Percentiles rank a stretch among this genome's conserved stretches.
Conservation (phyloP, 1,140 invertebrate species). For the Drosophila trapezifrons region DNA sequence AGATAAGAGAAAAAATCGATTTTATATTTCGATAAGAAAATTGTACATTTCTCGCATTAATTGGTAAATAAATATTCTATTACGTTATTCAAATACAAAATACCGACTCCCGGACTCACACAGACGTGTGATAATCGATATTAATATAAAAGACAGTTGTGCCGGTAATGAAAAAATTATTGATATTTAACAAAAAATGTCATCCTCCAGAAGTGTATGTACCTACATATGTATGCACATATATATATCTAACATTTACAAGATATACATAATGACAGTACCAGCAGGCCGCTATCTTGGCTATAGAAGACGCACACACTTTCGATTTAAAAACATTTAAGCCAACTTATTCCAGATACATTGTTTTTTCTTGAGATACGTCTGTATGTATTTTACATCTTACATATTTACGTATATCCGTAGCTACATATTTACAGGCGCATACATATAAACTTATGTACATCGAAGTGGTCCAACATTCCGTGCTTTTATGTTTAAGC, state of each 20-base stretch:
- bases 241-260: conserved; percentile 32
- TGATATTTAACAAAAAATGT: conserved; percentile 47
- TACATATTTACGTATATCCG: conserved; percentile 22
- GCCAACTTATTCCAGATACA: conserved; percentile 4
- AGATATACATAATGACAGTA: conserved; percentile 30
- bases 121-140: conserved; percentile 18
- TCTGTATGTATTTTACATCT: conserved; percentile 11
- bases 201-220: conserved; percentile 21
- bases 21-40: conserved; percentile 13
- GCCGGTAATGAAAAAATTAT: conserved; percentile 35
- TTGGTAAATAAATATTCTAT: conserved; percentile 46
- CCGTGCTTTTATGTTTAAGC: conserved; percentile 37
- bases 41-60: conserved; percentile 15
- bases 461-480: conserved; percentile 40
- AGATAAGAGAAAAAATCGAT: conserved; percentile 18
- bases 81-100: conserved; percentile 20
- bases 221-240: conserved; percentile 35
- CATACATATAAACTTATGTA: conserved; percentile 44
- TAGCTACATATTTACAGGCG: conserved; percentile 23
- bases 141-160: conserved; percentile 13
- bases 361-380: conserved; percentile 3
- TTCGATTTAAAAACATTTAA: conserved; percentile 6
- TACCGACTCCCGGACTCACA: background rate
- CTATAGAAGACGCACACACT: background rate
- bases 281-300: conserved; percentile 27